Percentiles rank a stretch among this genome's conserved stretches.
Evolutionary conservation across 53 echinoderm and acorn worm genomes (phyloP).

Genomic region (Henricia sp.): DNA sequence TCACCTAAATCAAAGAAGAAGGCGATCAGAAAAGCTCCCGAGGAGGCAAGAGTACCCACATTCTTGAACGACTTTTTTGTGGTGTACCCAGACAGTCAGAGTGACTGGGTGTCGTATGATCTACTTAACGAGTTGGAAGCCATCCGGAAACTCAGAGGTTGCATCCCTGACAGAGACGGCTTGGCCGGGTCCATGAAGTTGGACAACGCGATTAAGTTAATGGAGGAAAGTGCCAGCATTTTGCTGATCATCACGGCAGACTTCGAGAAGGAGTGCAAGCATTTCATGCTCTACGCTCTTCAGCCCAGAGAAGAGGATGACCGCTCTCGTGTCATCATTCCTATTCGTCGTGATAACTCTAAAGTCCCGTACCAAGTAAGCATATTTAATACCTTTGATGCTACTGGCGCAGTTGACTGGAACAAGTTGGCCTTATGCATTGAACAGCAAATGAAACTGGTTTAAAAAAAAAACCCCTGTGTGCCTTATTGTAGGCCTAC

Average conservation of each 20-base stretch:
- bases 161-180: slow-evolving; percentile 11
- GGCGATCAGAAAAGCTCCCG: slow-evolving; percentile 26
- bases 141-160: slow-evolving; percentile 28
- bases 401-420: slow-evolving; percentile 38
- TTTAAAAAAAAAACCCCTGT: too few species aligned
- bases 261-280: slow-evolving; percentile 1
- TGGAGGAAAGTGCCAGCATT: slow-evolving; percentile 11
- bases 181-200: neutral
- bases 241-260: neutral
- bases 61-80: slow-evolving; percentile 36
- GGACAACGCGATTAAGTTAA: neutral
- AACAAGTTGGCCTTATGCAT: slow-evolving; percentile 19
- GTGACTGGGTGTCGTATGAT: slow-evolving; percentile 31
- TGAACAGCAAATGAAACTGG: slow-evolving; percentile 47
- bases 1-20: too few species aligned
- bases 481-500: too few species aligned
- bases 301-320: neutral
- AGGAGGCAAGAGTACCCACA: slow-evolving; percentile 8
- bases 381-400: slow-evolving; percentile 28
- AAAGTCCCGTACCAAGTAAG: neutral
- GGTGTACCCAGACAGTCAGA: slow-evolving; percentile 16
- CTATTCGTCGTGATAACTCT: slow-evolving; percentile 17
- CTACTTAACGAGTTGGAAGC: slow-evolving; percentile 25
- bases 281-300: slow-evolving; percentile 2
- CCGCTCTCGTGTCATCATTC: slow-evolving; percentile 4